phyloP scores from a whole-genome alignment of 2,113 vertebrate genomes.

The Ariopsis seemanni region DNA sequence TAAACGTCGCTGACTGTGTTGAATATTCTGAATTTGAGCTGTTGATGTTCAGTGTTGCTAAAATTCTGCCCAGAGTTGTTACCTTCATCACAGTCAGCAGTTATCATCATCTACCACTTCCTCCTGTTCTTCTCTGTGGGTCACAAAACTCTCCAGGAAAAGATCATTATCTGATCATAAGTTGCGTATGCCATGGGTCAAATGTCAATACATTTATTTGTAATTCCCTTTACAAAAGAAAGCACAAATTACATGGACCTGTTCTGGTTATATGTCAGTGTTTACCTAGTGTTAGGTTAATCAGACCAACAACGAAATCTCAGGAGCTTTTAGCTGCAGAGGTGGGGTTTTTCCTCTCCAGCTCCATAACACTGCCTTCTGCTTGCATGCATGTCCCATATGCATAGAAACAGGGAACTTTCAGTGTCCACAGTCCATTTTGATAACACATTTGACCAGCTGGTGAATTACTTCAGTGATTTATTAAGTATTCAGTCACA shows the following conservation, averaged over 20 bases:
- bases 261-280: constrained; percentile 6
- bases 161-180: background rate
- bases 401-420: background rate
- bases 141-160: background rate
- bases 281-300: constrained; percentile 58
- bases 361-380: background rate
- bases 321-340: constrained; percentile 5
- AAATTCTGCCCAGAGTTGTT: background rate
- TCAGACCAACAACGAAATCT: constrained; percentile 37
- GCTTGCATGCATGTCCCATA: background rate
- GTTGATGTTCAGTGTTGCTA: background rate
- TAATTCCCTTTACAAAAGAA: constrained; percentile 25
- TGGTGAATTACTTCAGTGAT: constrained; percentile 12
- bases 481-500: constrained; percentile 13
- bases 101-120: background rate
- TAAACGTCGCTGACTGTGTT: background rate
- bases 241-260: constrained; percentile 29
- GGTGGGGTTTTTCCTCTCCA: too few species aligned
- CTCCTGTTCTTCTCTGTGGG: background rate
- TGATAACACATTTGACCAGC: background rate
- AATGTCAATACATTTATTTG: background rate
- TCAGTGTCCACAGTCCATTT: background rate
- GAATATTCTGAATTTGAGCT: background rate
- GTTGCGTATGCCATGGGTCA: background rate
- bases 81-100: background rate